A percentile compares a stretch with the other conserved stretches of the same genome.
These are phyloP conservation scores for Pseudachorutes palmiensis DNA, from an alignment of 1,140 invertebrate species.

Conservation along the genomic window DNA sequence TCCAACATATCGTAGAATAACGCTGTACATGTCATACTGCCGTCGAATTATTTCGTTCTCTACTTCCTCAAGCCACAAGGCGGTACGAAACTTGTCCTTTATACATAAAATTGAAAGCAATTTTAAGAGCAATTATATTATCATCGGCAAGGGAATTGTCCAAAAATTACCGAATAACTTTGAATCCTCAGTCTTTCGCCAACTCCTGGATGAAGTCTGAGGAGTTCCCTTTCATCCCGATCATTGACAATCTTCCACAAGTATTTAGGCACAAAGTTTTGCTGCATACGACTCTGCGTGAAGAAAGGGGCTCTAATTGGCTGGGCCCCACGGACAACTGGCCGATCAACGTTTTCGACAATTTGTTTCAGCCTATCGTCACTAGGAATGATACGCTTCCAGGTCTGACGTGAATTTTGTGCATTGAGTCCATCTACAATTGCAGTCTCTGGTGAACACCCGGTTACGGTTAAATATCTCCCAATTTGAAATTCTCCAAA, in stretches of 20 bases:
- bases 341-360: not conserved
- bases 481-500: conserved; percentile 53
- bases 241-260: conserved; percentile 33
- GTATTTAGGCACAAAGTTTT: conserved; percentile 39
- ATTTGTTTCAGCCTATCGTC: not conserved
- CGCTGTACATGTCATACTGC: conserved; percentile 59
- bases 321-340: conserved; percentile 9
- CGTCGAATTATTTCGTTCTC: conserved; percentile 54
- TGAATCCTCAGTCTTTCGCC: conserved; percentile 9
- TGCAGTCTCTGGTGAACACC: conserved; percentile 35
- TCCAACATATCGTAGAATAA: conserved; percentile 52
- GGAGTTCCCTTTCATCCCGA: conserved; percentile 14
- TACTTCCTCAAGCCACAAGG: conserved; percentile 71
- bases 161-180: conserved; percentile 11
- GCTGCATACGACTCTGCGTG: conserved; percentile 38
- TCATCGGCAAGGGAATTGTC: conserved; percentile 37
- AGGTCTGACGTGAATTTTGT: no score
- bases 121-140: conserved; percentile 43
- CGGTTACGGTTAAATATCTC: conserved; percentile 47
- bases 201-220: conserved; percentile 1
- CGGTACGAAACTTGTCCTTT: conserved; percentile 53
- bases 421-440: conserved; percentile 23
- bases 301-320: conserved; percentile 32
- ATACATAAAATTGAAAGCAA: conserved; percentile 47
- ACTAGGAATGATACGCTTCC: not conserved